phyloP scores from a whole-genome alignment of 64 coral and sea anemone genomes.

The Stylophora pistillata region DNA sequence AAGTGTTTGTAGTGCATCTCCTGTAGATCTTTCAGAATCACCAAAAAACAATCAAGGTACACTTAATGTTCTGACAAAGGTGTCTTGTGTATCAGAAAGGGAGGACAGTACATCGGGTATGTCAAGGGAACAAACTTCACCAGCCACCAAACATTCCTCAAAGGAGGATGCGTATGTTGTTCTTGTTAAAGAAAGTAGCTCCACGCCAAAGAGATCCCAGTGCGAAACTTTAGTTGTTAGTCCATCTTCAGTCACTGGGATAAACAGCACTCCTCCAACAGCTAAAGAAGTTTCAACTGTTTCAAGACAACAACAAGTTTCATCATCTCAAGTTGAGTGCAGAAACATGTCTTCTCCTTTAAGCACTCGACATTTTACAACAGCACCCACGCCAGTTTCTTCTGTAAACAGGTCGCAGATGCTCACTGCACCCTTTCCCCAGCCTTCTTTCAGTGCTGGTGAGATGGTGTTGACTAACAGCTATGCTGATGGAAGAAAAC shows the following conservation, averaged over 20 bases:
- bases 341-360: neutral
- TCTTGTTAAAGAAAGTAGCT: neutral
- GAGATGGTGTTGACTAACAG: neutral
- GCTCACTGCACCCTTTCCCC: neutral
- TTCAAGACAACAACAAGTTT: neutral
- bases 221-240: neutral
- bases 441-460: neutral
- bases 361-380: neutral
- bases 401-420: neutral
- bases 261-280: neutral
- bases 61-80: neutral
- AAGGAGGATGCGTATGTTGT: neutral
- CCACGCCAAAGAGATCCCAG: neutral
- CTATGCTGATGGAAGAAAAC: neutral
- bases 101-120: neutral
- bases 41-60: neutral
- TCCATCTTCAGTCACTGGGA: neutral
- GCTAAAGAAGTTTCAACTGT: neutral
- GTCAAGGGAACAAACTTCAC: neutral
- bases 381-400: neutral
- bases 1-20: neutral
- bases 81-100: neutral
- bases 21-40: neutral
- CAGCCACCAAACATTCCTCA: neutral
- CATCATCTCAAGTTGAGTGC: neutral